Base-by-base conservation (phyloP, 1,140 invertebrate genomes). In the Maniola jurtina region DNA sequence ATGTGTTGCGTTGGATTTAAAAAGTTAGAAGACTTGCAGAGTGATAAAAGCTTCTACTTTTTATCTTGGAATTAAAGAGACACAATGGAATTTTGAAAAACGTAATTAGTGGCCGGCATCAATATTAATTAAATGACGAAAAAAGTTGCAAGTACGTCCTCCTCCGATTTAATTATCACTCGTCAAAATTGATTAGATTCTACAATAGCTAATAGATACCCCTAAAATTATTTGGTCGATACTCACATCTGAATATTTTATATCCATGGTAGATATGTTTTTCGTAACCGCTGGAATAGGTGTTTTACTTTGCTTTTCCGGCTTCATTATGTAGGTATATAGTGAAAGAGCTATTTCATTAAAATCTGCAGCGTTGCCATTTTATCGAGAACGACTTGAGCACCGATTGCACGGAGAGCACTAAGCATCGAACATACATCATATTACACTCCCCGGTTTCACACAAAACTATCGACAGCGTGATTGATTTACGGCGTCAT, bases 191-290 rank as follows among this genome's bases (percentile, higher is more conserved):
- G 4, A 25, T 2, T 25, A 25, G 25, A 25, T 25, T 25, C 25
- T 25, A 25, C 25, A 25, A 25, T 25, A 4, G 25, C 25, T 25
- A 25, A 25, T 25, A 13, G 9, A 13, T 11, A 40, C 38, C 38
- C 7, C 38, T 11, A 7, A 55, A 55, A 55, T 5, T 55, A 35
- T 15, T 55, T 35, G 14, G 33, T 70, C 42, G 15, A 62, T 75
- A 89, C 87, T 88, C 66, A 89, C 86, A 61, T 87, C 84, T 34
- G 79, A 72, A 66, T 83, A 79, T 68, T 81, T 83, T 55, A 77
- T 70, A 73, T 89, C 87, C 81, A 87, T 86, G 35, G 78, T 67
- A 33, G 84, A 66, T 70, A 80, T 80, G 70, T 76, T 79, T 61
- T 76, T 84, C 50, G 82, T 79, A 34, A 82, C 84, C 56, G 80